Conservation (phyloP, 2,888 invertebrate genomes). For the Syrista parreyssii region DNA sequence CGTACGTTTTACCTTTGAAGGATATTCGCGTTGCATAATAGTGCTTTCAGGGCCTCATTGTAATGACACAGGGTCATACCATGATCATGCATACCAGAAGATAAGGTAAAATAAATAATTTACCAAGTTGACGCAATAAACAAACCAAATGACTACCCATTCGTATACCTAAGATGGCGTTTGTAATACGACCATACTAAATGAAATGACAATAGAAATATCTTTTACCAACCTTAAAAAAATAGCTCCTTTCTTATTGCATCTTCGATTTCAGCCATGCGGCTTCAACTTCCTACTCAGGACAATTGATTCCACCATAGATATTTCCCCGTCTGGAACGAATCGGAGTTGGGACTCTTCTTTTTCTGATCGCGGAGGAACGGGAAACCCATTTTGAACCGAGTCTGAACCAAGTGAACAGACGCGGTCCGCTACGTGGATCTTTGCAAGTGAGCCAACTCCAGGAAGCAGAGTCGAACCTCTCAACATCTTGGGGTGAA, state of each 20-base stretch:
- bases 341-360: not conserved
- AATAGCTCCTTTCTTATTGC: not conserved
- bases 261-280: not conserved
- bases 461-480: conserved; percentile 33
- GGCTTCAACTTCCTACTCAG: not conserved
- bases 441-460: conserved; percentile 35
- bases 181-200: not conserved
- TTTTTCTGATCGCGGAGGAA: not conserved
- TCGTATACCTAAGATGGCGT: not conserved
- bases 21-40: not conserved
- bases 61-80: not conserved
- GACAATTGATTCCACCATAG: not conserved
- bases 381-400: not conserved
- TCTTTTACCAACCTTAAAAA: not conserved
- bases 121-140: not conserved
- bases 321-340: not conserved
- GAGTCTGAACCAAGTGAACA: conserved; percentile 19
- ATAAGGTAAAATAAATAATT: not conserved
- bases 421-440: conserved; percentile 35
- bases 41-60: not conserved
- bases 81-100: not conserved
- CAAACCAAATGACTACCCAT: not conserved
- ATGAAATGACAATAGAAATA: not conserved
- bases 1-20: not conserved
- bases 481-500: conserved; percentile 28